phyloP scores from a whole-genome alignment of 37 sponge, comb jelly and placozoan species.

The Chondrilla cf. caribensis region DNA sequence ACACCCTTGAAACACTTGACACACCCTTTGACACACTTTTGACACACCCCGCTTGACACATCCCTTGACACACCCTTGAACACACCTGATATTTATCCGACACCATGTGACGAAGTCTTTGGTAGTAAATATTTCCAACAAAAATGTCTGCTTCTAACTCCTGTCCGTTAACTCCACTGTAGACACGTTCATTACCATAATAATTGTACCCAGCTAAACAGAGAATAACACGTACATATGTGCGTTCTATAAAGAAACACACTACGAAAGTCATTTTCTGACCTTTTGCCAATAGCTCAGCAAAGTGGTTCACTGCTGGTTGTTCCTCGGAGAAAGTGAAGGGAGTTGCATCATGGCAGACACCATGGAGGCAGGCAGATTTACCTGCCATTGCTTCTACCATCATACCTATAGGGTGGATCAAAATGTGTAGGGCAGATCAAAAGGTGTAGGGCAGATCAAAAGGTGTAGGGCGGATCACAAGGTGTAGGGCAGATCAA shows the following conservation, averaged over 20 bases:
- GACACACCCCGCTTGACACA: no score
- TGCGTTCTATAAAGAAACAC: no score
- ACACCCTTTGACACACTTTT: no score
- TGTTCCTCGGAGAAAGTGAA: conserved; percentile 89
- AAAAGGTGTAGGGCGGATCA: no score
- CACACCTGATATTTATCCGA: conserved; percentile 94
- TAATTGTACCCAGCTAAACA: conserved; percentile 92
- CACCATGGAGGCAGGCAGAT: conserved; percentile 82
- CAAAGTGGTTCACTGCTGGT: conserved; percentile 85
- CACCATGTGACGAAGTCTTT: conserved; percentile 97
- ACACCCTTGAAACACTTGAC: no score
- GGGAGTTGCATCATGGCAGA: conserved; percentile 89
- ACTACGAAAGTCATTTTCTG: not conserved
- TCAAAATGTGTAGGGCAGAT: no score
- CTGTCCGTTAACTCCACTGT: conserved; percentile 89
- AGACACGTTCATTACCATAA: conserved; percentile 93
- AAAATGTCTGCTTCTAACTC: conserved; percentile 97
- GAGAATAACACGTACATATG: no score
- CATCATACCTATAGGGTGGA: conserved; percentile 81
- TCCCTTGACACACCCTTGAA: no score
- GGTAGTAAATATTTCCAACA: conserved; percentile 94
- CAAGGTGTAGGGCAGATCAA: no score
- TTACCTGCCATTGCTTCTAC: conserved; percentile 99
- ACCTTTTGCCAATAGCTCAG: conserved; percentile 80
- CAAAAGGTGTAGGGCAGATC: no score